These are phyloP conservation scores for Rhynchotus rufescens DNA, from an alignment of 2,797 vertebrate genomes.

Conservation along the genomic window DNA sequence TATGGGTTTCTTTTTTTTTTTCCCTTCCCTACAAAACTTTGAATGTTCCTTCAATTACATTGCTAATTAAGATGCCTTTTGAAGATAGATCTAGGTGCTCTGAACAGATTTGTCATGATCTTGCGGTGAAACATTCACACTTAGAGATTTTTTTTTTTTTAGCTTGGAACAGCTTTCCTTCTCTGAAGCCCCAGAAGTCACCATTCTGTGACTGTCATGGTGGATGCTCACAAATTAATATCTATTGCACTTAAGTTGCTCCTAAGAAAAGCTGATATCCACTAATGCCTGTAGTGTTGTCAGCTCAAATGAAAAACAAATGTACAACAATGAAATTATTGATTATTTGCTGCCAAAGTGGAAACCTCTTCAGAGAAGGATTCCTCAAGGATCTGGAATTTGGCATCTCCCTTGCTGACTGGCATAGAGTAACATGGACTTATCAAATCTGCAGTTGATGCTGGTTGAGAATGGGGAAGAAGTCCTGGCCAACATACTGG, in stretches of 20 bases:
- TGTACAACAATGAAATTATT: rapidly evolving
- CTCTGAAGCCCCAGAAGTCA: background rate
- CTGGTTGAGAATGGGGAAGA: background rate
- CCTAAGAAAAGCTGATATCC: background rate
- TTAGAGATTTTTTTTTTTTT: background rate
- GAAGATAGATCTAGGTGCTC: background rate
- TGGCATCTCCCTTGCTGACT: background rate
- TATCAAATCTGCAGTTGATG: background rate
- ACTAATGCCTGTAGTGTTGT: background rate
- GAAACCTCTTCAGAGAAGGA: background rate
- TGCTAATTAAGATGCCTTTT: background rate
- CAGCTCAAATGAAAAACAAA: background rate
- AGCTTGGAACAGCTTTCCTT: background rate
- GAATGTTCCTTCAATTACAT: background rate
- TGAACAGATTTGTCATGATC: background rate
- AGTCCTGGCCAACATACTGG: background rate
- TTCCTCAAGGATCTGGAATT: background rate
- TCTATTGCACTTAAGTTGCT: no score
- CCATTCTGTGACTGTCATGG: background rate
- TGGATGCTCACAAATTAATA: no score
- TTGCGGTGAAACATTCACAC: background rate
- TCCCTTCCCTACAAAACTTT: no score
- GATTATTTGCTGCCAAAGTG: background rate
- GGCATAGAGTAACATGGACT: background rate
- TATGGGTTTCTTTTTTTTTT: background rate